Evolutionary conservation across 2,113 vertebrate species (phyloP).

Genomic region (Scolopax mira): DNA sequence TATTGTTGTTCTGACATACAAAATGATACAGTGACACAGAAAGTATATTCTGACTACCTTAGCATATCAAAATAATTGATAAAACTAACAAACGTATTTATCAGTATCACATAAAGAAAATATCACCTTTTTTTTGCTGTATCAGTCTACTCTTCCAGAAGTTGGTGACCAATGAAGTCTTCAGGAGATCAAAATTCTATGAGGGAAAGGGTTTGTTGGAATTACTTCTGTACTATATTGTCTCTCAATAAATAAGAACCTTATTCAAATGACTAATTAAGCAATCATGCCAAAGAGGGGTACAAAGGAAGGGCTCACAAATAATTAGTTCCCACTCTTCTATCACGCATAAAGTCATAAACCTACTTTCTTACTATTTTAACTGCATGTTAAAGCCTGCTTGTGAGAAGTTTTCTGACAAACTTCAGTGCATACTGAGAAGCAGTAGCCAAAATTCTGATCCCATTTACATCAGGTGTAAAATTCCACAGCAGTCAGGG

Average conservation of each 20-base stretch:
- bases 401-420: constrained; percentile 7
- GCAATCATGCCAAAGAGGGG: constrained; percentile 51
- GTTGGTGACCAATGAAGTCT: constrained; percentile 32
- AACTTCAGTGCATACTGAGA: background rate
- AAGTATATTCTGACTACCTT: background rate
- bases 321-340: constrained; percentile 30
- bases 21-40: background rate
- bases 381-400: constrained; percentile 57
- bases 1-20: background rate
- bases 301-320: background rate
- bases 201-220: background rate
- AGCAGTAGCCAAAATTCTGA: background rate
- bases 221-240: constrained; percentile 14
- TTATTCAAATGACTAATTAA: constrained; percentile 63
- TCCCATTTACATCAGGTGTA: background rate
- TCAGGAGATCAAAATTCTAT: constrained; percentile 31
- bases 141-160: constrained; percentile 32
- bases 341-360: constrained; percentile 44
- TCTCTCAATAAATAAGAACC: constrained; percentile 48
- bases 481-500: background rate
- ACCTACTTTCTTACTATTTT: constrained; percentile 60
- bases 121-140: constrained; percentile 44
- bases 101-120: constrained; percentile 4
- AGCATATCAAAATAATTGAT: background rate
- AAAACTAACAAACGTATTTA: background rate